These are phyloP conservation scores for Oxyruncus cristatus DNA, from an alignment of 2,113 vertebrate genomes.

Conservation along the genomic window DNA sequence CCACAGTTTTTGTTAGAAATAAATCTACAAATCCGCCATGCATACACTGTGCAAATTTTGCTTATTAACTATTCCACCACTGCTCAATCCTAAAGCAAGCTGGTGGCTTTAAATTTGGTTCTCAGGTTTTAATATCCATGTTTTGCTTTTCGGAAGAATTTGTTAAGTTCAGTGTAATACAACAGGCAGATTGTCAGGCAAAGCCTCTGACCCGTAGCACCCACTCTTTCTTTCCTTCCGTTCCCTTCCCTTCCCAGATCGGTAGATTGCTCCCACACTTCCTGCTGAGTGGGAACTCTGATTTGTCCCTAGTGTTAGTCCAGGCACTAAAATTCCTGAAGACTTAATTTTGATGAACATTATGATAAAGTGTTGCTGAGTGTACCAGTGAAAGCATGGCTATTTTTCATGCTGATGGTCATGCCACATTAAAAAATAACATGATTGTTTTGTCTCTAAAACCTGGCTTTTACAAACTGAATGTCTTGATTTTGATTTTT, in stretches of 20 bases:
- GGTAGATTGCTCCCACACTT: background rate
- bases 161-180: rapidly evolving
- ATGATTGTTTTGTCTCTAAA: background rate
- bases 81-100: background rate
- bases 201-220: background rate
- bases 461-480: background rate
- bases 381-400: background rate
- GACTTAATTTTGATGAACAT: background rate
- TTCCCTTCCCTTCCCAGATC: background rate
- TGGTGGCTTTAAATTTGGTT: background rate
- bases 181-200: background rate
- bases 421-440: background rate
- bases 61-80: background rate
- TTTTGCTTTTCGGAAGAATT: background rate
- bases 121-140: background rate
- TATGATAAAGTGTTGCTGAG: background rate
- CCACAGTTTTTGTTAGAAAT: background rate
- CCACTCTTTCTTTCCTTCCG: background rate
- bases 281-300: background rate
- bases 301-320: background rate
- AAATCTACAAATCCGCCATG: background rate
- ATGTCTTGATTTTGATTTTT: background rate
- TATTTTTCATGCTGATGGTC: background rate
- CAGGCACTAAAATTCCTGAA: background rate
- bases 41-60: background rate